Conservation (phyloP, 2,888 invertebrate species). For the Microctonus brassicae region DNA sequence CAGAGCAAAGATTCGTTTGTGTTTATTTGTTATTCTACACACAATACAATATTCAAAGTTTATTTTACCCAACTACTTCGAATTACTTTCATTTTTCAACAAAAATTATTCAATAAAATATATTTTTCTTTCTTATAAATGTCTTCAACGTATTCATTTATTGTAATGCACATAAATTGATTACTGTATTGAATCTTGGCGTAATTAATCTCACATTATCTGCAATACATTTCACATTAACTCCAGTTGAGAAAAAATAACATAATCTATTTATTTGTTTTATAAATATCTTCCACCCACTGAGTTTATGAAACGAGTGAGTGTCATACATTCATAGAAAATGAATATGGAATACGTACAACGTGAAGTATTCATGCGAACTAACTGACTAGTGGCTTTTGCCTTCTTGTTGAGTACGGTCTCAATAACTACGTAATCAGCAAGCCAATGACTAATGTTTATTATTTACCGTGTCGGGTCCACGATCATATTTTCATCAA, state of each 20-base stretch:
- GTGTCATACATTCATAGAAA: background rate
- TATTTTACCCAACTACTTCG: background rate
- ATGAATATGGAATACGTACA: background rate
- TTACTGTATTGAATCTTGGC: background rate
- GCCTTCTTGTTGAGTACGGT: slow-evolving; percentile 44
- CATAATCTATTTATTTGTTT: background rate
- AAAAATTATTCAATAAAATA: too few species aligned
- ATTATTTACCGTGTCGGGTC: background rate
- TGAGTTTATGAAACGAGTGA: background rate
- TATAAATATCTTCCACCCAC: background rate
- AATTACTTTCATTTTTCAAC: too few species aligned
- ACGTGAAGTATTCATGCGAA: slow-evolving; percentile 29
- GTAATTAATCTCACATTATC: background rate
- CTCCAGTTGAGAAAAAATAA: background rate
- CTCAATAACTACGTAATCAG: slow-evolving; percentile 42
- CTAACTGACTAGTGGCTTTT: slow-evolving; percentile 47
- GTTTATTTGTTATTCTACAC: slow-evolving; percentile 18
- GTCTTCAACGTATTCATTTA: background rate
- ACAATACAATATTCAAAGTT: background rate
- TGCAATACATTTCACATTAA: background rate
- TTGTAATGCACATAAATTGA: too few species aligned
- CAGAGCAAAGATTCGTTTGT: slow-evolving; percentile 16
- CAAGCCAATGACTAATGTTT: slow-evolving; percentile 50
- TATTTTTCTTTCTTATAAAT: too few species aligned
- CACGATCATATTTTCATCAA: background rate